Percentiles rank a stretch among this genome's conserved stretches.
These are phyloP conservation scores for Theretra japonica DNA, from an alignment of 2,888 invertebrate species.

Conservation along the genomic window DNA sequence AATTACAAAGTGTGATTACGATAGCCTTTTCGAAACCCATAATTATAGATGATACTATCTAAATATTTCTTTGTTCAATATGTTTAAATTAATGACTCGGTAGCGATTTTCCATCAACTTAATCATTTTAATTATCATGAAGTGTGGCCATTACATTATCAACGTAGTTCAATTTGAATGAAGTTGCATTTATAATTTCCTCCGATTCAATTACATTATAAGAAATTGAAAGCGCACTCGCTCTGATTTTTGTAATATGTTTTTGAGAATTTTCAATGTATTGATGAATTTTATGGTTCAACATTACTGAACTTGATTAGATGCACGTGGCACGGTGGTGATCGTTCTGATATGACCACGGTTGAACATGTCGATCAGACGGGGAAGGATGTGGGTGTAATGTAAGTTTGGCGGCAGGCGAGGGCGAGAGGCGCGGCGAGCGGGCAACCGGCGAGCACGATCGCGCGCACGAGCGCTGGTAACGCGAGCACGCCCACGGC, in stretches of 20 bases:
- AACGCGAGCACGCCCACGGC: conserved; percentile 75
- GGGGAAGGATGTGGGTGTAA: conserved; percentile 34
- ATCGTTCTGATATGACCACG: neutral
- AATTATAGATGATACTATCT: neutral
- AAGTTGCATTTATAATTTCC: conserved; percentile 11
- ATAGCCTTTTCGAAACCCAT: no score
- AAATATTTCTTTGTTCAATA: neutral
- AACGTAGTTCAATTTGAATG: neutral
- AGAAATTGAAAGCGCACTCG: conserved; percentile 1
- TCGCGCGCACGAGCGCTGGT: conserved; percentile 87
- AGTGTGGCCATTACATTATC: neutral
- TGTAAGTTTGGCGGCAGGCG: conserved; percentile 65
- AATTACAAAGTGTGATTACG: conserved; percentile 1
- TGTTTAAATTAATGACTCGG: neutral
- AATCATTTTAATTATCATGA: neutral
- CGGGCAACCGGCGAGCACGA: conserved; percentile 78
- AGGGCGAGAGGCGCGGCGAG: conserved; percentile 83
- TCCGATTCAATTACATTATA: neutral
- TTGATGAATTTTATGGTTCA: neutral
- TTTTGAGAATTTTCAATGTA: conserved; percentile 1
- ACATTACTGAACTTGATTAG: neutral
- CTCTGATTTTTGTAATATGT: neutral
- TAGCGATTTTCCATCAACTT: conserved; percentile 5
- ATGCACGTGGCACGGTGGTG: conserved; percentile 3
- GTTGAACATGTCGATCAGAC: neutral